Percentiles rank a stretch among this genome's conserved stretches.
Conservation (phyloP, 2,888 invertebrate species). For the Drosophila gaucha region DNA sequence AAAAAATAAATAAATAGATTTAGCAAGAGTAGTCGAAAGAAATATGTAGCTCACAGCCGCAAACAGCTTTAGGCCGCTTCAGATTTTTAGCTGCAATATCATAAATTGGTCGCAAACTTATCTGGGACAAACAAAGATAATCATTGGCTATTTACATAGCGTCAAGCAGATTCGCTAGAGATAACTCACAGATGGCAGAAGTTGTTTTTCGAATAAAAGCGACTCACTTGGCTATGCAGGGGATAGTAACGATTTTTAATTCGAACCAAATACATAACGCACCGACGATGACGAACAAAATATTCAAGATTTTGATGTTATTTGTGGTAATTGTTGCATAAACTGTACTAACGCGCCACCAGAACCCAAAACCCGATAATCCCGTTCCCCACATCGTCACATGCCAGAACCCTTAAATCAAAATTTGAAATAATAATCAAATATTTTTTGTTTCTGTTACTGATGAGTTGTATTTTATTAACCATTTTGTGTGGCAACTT, state of each 20-base stretch:
- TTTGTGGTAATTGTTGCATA: constrained; percentile 83
- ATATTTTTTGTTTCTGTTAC: constrained; percentile 45
- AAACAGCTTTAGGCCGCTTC: constrained; percentile 26
- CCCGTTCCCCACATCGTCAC: constrained; percentile 22
- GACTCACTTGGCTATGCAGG: constrained; percentile 13
- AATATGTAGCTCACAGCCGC: constrained; percentile 4
- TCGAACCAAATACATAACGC: constrained; percentile 75
- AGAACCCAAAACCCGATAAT: constrained; percentile 26
- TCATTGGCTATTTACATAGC: constrained; percentile 55
- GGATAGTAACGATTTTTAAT: constrained; percentile 83
- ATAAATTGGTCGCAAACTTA: constrained; percentile 73
- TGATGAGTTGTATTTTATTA: constrained; percentile 64
- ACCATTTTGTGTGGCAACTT: constrained; percentile 58
- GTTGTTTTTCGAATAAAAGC: constrained; percentile 78
- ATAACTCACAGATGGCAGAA: constrained; percentile 40
- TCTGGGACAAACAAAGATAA: constrained; percentile 51
- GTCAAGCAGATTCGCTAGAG: constrained; percentile 56
- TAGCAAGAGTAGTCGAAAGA: constrained; percentile 30
- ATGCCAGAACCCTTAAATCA: constrained; percentile 22
- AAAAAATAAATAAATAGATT: constrained; percentile 25
- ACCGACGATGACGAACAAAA: constrained; percentile 82
- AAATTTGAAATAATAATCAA: constrained; percentile 19
- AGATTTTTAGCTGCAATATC: constrained; percentile 69
- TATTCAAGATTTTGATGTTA: constrained; percentile 80
- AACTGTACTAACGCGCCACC: constrained; percentile 30